Percentiles rank a stretch among this genome's conserved stretches.
phyloP scores from a whole-genome alignment of 2,797 vertebrate genomes.

The Enteromius anoplus region DNA sequence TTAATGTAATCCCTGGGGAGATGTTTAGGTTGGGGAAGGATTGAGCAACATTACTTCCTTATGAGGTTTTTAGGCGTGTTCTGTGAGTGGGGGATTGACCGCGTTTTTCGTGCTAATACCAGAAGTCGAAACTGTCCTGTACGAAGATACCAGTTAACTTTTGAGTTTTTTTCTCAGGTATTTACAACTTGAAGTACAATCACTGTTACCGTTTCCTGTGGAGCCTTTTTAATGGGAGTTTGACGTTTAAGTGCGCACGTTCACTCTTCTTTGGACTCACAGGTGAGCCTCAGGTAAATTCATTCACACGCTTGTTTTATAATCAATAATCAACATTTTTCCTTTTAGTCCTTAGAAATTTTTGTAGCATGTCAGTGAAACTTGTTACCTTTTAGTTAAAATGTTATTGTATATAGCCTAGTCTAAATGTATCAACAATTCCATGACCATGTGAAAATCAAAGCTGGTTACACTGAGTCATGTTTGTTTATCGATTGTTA shows the following conservation, averaged over 20 bases:
- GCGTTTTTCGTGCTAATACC: neutral
- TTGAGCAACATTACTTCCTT: constrained; percentile 59
- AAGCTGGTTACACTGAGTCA: neutral
- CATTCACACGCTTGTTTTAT: neutral
- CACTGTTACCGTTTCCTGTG: neutral
- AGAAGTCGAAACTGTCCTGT: constrained; percentile 11
- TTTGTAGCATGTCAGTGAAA: neutral
- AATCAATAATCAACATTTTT: neutral
- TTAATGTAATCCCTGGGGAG: neutral
- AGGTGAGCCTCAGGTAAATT: constrained; percentile 37
- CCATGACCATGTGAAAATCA: neutral
- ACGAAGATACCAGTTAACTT: neutral
- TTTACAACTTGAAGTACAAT: neutral
- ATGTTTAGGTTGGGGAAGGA: constrained; percentile 7
- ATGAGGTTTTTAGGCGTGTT: constrained; percentile 56
- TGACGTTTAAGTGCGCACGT: neutral
- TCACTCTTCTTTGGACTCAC: constrained; percentile 13
- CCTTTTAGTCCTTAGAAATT: neutral
- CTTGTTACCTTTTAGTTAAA: neutral
- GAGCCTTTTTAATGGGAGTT: neutral
- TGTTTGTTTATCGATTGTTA: neutral
- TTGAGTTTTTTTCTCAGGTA: neutral
- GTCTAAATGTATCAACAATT: neutral
- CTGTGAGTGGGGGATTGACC: neutral
- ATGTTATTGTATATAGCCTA: neutral